These are phyloP conservation scores for Ornithoptera priamus DNA, from an alignment of 2,888 invertebrate genomes.

Conservation along the genomic window DNA sequence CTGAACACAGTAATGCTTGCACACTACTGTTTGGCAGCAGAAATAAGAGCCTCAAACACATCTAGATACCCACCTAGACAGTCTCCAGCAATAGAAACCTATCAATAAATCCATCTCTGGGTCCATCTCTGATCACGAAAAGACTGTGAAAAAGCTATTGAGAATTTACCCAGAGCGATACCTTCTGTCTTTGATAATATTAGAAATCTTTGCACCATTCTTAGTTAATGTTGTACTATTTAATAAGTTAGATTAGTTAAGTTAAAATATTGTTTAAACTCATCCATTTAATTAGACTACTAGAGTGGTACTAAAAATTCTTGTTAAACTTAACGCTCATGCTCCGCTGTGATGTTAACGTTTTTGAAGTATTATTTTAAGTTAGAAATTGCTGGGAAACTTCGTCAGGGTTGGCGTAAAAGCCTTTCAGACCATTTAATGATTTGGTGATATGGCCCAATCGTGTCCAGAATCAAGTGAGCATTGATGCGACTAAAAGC, in stretches of 20 bases:
- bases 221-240: not conserved
- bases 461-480: not conserved
- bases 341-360: not conserved
- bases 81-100: too few relatives aligned
- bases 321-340: not conserved
- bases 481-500: constrained; percentile 3
- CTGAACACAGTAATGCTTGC: too few relatives aligned
- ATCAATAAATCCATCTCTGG: not conserved
- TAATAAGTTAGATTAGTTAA: not conserved
- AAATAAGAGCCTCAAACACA: too few relatives aligned
- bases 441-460: not conserved
- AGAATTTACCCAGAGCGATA: not conserved
- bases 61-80: too few relatives aligned
- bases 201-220: not conserved
- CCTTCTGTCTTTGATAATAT: not conserved
- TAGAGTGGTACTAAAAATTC: not conserved
- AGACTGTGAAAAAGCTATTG: not conserved
- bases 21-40: too few relatives aligned
- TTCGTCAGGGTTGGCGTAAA: not conserved
- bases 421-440: not conserved
- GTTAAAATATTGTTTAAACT: not conserved
- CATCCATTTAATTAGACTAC: not conserved
- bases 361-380: not conserved
- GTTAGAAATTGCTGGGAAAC: not conserved
- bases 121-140: not conserved